phyloP scores from a whole-genome alignment of 2,888 invertebrate genomes.

The Baccha elongata region DNA sequence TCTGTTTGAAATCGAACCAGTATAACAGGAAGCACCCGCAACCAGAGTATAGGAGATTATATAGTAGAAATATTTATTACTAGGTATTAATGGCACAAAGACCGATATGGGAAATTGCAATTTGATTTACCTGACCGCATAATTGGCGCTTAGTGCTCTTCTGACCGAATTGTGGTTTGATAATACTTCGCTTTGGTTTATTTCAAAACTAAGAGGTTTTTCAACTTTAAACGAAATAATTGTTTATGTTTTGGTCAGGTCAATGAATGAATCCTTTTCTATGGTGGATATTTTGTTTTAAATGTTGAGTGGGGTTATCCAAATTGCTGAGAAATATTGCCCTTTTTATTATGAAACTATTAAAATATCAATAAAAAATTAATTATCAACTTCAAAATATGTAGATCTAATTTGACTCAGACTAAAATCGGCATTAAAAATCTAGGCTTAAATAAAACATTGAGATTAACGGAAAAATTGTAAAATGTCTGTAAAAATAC shows the following conservation, averaged over 20 bases:
- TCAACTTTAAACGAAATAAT: conserved; percentile 22
- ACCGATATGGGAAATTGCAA: conserved; percentile 63
- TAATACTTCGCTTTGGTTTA: conserved; percentile 30
- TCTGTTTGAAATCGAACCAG: conserved; percentile 17
- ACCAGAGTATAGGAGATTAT: neutral
- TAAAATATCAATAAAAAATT: too few relatives aligned
- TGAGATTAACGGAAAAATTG: too few relatives aligned
- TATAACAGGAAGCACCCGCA: conserved; percentile 1
- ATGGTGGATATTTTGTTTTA: too few relatives aligned
- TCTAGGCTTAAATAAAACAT: too few relatives aligned
- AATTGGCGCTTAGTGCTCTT: conserved; percentile 64
- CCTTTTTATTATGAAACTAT: too few relatives aligned
- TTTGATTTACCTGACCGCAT: conserved; percentile 72
- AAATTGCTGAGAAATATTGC: too few relatives aligned
- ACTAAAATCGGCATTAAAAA: too few relatives aligned
- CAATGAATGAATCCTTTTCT: neutral
- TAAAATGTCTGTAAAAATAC: too few relatives aligned
- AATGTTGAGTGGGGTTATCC: too few relatives aligned
- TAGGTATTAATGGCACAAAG: conserved; percentile 58
- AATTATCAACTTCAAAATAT: too few relatives aligned
- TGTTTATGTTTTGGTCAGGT: conserved; percentile 4
- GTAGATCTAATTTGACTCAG: too few relatives aligned
- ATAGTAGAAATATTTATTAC: conserved; percentile 56
- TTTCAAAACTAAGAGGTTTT: conserved; percentile 42
- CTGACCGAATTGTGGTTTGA: conserved; percentile 50